phyloP scores from a whole-genome alignment of 2,888 invertebrate species.

The Eumacrocentrus americanus region DNA sequence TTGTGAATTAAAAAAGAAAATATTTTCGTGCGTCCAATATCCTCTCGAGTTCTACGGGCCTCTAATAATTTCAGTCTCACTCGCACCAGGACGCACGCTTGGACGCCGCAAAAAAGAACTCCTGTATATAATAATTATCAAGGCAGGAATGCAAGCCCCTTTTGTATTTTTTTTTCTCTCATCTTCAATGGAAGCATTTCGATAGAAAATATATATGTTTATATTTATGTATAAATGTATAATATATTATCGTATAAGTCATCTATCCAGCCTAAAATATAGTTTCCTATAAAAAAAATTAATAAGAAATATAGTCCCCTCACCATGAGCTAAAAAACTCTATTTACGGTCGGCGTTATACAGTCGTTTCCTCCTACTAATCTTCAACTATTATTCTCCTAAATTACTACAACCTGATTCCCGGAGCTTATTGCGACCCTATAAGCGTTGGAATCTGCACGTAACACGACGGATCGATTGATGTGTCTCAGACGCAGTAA shows the following conservation, averaged over 20 bases:
- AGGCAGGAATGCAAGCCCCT: slow-evolving; percentile 53
- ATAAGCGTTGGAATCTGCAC: slow-evolving; percentile 55
- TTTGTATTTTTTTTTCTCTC: slow-evolving; percentile 45
- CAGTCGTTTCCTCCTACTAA: slow-evolving; percentile 43
- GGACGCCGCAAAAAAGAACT: slow-evolving; percentile 43
- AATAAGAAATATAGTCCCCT: slow-evolving; percentile 59
- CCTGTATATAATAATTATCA: slow-evolving; percentile 42
- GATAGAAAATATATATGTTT: slow-evolving; percentile 42
- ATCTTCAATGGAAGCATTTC: slow-evolving; percentile 54
- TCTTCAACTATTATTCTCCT: slow-evolving; percentile 26
- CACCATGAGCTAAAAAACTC: slow-evolving; percentile 48
- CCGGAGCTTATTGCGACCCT: slow-evolving; percentile 18
- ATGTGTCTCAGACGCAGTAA: too few relatives aligned
- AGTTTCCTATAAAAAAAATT: slow-evolving; percentile 47
- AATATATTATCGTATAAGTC: slow-evolving; percentile 40
- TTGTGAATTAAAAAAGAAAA: slow-evolving; percentile 22
- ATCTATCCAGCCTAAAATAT: slow-evolving; percentile 45
- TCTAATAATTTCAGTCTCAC: slow-evolving; percentile 55
- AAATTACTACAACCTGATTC: slow-evolving; percentile 24
- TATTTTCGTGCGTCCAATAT: slow-evolving; percentile 27
- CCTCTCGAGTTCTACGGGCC: slow-evolving; percentile 29
- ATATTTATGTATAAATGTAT: slow-evolving; percentile 31
- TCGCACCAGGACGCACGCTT: slow-evolving; percentile 45
- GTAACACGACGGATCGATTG: slow-evolving; percentile 25
- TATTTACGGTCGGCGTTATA: slow-evolving; percentile 48